phyloP scores from a whole-genome alignment of 2,113 vertebrate genomes.

The Chaetops frenatus region DNA sequence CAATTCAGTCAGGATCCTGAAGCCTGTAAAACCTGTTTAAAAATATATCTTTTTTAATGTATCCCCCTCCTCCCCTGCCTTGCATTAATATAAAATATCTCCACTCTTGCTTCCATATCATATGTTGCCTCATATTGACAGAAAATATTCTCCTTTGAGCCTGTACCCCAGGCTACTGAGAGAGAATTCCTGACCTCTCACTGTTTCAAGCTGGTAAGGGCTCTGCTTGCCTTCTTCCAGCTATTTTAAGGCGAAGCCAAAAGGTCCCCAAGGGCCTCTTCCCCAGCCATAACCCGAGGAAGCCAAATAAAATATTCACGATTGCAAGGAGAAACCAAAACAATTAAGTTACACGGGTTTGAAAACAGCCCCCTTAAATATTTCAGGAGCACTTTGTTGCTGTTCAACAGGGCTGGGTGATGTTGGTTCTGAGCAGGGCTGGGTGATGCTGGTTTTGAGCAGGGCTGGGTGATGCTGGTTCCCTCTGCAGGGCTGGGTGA shows the following conservation, averaged over 20 bases:
- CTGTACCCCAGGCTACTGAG: neutral
- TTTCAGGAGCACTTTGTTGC: constrained; percentile 58
- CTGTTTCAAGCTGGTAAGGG: neutral
- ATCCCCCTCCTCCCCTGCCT: fast-evolving
- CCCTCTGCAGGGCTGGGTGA: neutral
- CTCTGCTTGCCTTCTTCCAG: neutral
- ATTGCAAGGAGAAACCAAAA: constrained; percentile 44
- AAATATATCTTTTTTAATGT: neutral
- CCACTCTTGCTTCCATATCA: neutral
- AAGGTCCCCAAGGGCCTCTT: neutral
- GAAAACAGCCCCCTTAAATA: constrained; percentile 37
- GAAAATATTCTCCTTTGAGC: neutral
- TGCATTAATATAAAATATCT: neutral
- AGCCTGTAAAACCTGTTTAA: neutral
- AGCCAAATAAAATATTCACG: constrained; percentile 41
- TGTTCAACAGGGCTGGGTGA: neutral
- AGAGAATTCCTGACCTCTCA: neutral
- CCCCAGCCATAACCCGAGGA: constrained; percentile 3
- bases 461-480: neutral
- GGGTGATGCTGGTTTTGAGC: too few relatives aligned
- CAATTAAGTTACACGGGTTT: constrained; percentile 47
- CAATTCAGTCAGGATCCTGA: neutral
- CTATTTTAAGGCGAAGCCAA: neutral
- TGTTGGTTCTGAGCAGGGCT: neutral
- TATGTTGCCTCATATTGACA: neutral